phyloP scores from a whole-genome alignment of 2,113 vertebrate species.

The Zapus hudsonius region DNA sequence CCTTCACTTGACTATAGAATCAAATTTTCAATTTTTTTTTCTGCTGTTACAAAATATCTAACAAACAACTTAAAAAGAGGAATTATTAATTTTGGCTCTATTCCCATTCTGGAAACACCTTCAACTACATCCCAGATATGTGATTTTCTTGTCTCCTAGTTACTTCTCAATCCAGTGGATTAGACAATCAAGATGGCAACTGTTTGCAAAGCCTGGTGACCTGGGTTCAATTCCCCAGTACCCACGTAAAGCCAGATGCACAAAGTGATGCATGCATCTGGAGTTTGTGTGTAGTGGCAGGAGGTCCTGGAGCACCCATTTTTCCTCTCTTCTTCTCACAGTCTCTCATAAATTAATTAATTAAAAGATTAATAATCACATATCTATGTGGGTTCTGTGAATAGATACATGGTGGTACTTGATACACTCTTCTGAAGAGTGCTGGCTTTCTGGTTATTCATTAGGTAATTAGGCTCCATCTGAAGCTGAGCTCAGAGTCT shows the following conservation, averaged over 20 bases:
- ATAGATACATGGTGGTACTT: background rate
- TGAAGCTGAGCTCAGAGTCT: background rate
- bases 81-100: background rate
- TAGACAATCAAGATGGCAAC: background rate
- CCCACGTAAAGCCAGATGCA: too few species aligned
- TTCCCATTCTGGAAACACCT: background rate
- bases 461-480: background rate
- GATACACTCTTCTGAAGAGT: background rate
- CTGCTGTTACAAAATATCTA: background rate
- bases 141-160: background rate
- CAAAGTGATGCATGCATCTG: too few species aligned
- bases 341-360: too few species aligned
- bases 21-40: background rate
- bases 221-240: too few species aligned
- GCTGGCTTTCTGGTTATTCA: background rate
- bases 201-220: too few species aligned
- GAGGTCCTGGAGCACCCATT: too few species aligned
- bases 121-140: background rate
- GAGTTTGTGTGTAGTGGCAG: too few species aligned
- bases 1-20: background rate
- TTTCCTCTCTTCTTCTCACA: too few species aligned
- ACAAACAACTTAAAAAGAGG: background rate
- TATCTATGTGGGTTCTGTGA: background rate
- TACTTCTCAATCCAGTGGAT: background rate
- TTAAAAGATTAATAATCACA: background rate